A percentile compares a stretch with the other conserved stretches of the same genome.
phyloP scores from a whole-genome alignment of 2,797 vertebrate genomes.

The Scomberomorus guttatus region DNA sequence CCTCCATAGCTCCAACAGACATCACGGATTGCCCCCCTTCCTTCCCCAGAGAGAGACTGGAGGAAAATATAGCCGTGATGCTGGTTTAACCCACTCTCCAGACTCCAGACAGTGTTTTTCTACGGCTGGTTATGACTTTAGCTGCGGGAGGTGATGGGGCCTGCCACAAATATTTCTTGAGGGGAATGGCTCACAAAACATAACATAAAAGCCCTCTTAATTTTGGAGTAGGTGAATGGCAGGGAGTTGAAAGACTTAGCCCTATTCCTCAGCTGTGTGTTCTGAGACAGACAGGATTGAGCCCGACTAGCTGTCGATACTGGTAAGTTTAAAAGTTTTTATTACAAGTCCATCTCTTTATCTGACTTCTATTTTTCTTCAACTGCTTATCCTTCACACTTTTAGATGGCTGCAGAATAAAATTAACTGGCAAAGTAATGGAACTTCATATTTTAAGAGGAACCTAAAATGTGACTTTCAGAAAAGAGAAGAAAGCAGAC shows the following conservation, averaged over 20 bases:
- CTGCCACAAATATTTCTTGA: slow-evolving; percentile 82
- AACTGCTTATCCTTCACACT: slow-evolving; percentile 21
- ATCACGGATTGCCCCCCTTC: slow-evolving; percentile 28
- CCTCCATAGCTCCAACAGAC: slow-evolving; percentile 65
- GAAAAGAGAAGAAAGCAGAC: slow-evolving; percentile 2
- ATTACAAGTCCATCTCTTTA: slow-evolving; percentile 47
- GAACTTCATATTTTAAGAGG: slow-evolving; percentile 28
- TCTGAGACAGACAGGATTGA: slow-evolving; percentile 44
- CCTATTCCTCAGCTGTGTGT: slow-evolving; percentile 56
- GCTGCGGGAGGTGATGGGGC: slow-evolving; percentile 80
- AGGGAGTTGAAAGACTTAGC: slow-evolving; percentile 75
- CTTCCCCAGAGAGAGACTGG: slow-evolving; percentile 64
- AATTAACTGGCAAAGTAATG: slow-evolving; percentile 11
- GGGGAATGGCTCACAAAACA: slow-evolving; percentile 80
- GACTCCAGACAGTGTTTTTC: slow-evolving; percentile 84
- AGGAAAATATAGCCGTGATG: slow-evolving; percentile 71
- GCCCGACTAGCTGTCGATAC: slow-evolving; percentile 60
- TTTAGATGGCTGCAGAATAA: slow-evolving; percentile 10
- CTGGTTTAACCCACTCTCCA: slow-evolving; percentile 82
- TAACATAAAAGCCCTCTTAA: slow-evolving; percentile 81
- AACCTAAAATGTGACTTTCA: slow-evolving; percentile 3
- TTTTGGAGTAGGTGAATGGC: slow-evolving; percentile 70
- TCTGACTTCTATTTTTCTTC: slow-evolving; percentile 25
- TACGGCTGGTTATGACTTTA: slow-evolving; percentile 81
- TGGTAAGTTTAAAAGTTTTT: slow-evolving; percentile 61